Evolutionary conservation across 30 jellyfish, hydroid and myxozoan species (phyloP), one percentile per base, ranked within the genome.

Genomic region (Kudoa iwatai): DNA sequence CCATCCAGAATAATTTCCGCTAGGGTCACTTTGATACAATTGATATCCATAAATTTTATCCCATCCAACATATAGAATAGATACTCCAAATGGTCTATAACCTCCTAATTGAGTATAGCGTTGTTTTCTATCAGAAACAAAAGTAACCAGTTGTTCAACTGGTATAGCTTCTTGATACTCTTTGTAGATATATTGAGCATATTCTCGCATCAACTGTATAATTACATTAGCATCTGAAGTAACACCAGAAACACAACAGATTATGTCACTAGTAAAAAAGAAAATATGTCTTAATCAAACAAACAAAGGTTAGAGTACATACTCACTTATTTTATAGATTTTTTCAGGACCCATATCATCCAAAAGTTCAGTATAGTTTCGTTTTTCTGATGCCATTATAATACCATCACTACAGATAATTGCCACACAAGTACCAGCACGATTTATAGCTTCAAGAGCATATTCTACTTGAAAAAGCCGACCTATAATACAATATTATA

Each of bases 171-270:
- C 99, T 59, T 81, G 99, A 32, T 63, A 81, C 18, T 53, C 38
- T 10, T 62, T n/a, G n/a, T n/a, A n/a, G n/a, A n/a, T n/a, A n/a
- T n/a, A n/a, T n/a, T n/a, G n/a, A n/a, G n/a, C n/a, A n/a, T n/a
- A n/a, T n/a, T n/a, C n/a, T n/a, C n/a, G n/a, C n/a, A n/a, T n/a
- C n/a, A n/a, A n/a, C n/a, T n/a, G n/a, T n/a, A n/a, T n/a, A n/a
- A n/a, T n/a, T n/a, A n/a, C n/a, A n/a, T n/a, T 81, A 18, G 99
- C 99, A 59, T 81, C 99, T 10, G 99, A 62, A 15, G 99, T 81
- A 18, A 81, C 65, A 19, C 99, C 99, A 17, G 99, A 88, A 34
- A 81, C 99, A 51, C 99, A 62, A 54, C 99, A 81, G 0, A 84
- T 82, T 44, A 69, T 81, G 35, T 81, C 84, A 24, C 99, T 63